phyloP scores from a whole-genome alignment of 1,140 invertebrate species.

The Phocides pigmalion region DNA sequence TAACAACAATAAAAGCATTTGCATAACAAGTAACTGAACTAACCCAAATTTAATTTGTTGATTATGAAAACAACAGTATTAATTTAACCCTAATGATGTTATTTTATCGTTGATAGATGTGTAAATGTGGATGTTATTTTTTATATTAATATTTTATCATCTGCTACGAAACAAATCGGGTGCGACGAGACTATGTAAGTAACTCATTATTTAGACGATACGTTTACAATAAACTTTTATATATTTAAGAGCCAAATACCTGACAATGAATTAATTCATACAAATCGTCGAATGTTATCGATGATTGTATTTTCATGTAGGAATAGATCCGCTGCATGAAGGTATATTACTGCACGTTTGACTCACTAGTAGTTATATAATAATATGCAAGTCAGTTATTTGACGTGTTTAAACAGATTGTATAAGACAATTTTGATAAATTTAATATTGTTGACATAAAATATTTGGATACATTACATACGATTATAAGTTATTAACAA shows the following conservation, averaged over 20 bases:
- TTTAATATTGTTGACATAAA: slow-evolving; percentile 40
- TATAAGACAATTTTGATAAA: slow-evolving; percentile 32
- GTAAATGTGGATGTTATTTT: slow-evolving; percentile 58
- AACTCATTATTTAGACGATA: slow-evolving; percentile 67
- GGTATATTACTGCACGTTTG: slow-evolving; percentile 71
- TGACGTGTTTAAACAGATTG: slow-evolving; percentile 36
- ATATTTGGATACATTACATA: slow-evolving; percentile 29
- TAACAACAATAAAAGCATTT: slow-evolving; percentile 8
- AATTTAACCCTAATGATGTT: slow-evolving; percentile 36
- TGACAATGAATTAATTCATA: slow-evolving; percentile 50
- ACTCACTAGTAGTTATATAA: slow-evolving; percentile 60
- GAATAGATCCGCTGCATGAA: slow-evolving; percentile 72
- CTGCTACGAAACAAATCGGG: slow-evolving; percentile 69
- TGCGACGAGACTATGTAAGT: slow-evolving; percentile 80
- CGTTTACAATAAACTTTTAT: slow-evolving; percentile 65
- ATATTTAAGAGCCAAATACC: slow-evolving; percentile 57
- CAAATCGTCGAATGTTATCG: slow-evolving; percentile 69
- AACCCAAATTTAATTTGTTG: background rate
- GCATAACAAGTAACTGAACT: slow-evolving; percentile 12
- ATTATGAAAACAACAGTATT: slow-evolving; percentile 15
- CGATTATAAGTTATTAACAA: slow-evolving; percentile 34
- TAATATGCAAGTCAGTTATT: slow-evolving; percentile 45
- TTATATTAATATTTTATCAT: slow-evolving; percentile 74
- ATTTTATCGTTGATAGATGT: slow-evolving; percentile 42
- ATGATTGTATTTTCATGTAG: slow-evolving; percentile 57